These are phyloP conservation scores for Clytia hemisphaerica DNA, from an alignment of 30 jellyfish, hydroid and myxozoan species.

Conservation along the genomic window DNA sequence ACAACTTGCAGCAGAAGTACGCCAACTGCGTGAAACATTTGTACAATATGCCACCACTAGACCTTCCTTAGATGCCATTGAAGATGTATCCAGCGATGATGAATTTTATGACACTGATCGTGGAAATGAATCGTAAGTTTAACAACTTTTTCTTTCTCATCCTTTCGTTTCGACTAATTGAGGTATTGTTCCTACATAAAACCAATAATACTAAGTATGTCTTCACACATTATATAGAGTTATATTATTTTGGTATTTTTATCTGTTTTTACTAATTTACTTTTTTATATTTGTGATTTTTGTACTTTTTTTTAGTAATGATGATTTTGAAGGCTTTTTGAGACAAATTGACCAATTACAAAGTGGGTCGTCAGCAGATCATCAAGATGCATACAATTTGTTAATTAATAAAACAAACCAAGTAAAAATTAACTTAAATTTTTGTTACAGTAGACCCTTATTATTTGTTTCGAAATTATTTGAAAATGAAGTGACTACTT, in stretches of 20 bases:
- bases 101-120: constrained; percentile 47
- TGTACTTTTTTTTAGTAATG: constrained; percentile 4
- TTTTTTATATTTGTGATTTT: neutral
- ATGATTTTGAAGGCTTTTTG: constrained; percentile 7
- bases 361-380: constrained; percentile 41
- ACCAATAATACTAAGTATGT: too few relatives aligned
- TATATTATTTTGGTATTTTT: too few relatives aligned
- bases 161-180: neutral
- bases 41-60: constrained; percentile 8
- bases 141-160: neutral
- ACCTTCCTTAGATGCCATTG: neutral
- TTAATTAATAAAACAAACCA: constrained; percentile 31
- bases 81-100: constrained; percentile 48
- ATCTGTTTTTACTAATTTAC: neutral
- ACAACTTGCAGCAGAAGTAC: constrained; percentile 43
- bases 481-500: too few relatives aligned
- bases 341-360: constrained; percentile 38
- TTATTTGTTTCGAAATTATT: too few relatives aligned
- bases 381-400: constrained; percentile 39
- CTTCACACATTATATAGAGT: too few relatives aligned
- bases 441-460: too few relatives aligned
- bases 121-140: constrained; percentile 8
- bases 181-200: neutral
- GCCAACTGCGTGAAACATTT: constrained; percentile 37
- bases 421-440: constrained; percentile 28